Percentiles rank a stretch among this genome's conserved stretches.
Evolutionary conservation across 2,113 vertebrate genomes (phyloP).

Genomic region (Lepus americanus): DNA sequence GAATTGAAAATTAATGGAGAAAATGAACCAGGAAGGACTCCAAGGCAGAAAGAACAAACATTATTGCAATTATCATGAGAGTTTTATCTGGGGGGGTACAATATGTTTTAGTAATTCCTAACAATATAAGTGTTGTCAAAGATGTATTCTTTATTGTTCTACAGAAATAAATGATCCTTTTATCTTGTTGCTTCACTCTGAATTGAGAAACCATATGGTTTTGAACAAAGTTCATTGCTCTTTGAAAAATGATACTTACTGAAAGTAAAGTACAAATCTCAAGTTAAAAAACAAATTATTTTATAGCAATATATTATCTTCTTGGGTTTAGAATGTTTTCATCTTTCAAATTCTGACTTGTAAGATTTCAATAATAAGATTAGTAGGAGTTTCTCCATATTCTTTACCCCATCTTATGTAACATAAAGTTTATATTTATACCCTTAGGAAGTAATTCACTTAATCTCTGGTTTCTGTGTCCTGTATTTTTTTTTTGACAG

Average conservation of each 20-base stretch:
- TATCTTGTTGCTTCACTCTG: slow-evolving; percentile 12
- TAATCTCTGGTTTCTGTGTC: slow-evolving; percentile 14
- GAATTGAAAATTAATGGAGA: slow-evolving; percentile 17
- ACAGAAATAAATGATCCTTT: slow-evolving; percentile 20
- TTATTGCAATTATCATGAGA: slow-evolving; percentile 13
- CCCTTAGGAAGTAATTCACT: slow-evolving; percentile 29
- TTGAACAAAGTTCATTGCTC: neutral
- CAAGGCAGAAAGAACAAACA: neutral
- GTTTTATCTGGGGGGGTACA: neutral
- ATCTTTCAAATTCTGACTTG: neutral
- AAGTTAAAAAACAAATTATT: slow-evolving; percentile 30
- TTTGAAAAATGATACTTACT: slow-evolving; percentile 1
- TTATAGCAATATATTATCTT: slow-evolving; percentile 16
- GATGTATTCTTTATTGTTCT: neutral
- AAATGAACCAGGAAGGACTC: slow-evolving; percentile 28
- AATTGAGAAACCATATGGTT: slow-evolving; percentile 14
- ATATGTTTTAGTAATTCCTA: neutral
- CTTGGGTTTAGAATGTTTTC: neutral
- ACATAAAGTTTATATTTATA: slow-evolving; percentile 17
- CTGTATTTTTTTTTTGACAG: neutral
- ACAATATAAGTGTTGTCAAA: neutral
- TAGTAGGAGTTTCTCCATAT: neutral
- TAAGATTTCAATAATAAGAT: slow-evolving; percentile 2
- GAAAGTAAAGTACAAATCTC: neutral
- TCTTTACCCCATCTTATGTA: slow-evolving; percentile 9